Conservation (phyloP, 2,113 vertebrate species). For the Ibidorhyncha struthersii region DNA sequence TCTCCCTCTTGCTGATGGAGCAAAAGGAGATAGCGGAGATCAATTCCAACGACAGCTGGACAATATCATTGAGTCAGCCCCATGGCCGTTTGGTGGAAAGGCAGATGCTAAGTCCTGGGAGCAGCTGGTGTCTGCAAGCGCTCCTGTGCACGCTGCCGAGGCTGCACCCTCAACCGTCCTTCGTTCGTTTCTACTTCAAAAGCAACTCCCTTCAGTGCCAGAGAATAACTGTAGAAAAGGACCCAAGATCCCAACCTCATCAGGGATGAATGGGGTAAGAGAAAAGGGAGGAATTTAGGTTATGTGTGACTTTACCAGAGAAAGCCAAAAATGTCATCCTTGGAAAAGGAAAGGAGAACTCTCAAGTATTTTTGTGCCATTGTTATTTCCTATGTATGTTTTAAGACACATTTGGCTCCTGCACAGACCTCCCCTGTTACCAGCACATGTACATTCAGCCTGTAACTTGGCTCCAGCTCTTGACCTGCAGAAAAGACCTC, state of each 20-base stretch:
- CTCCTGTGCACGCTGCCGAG: fast-evolving
- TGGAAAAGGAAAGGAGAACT: background rate
- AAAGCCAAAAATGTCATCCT: background rate
- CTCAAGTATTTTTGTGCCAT: background rate
- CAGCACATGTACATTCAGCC: background rate
- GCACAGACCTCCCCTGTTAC: background rate
- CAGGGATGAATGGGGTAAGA: background rate
- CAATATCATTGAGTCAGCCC: fast-evolving
- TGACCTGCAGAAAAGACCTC: background rate
- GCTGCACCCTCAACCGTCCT: fast-evolving
- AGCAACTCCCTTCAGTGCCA: background rate
- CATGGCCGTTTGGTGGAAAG: fast-evolving
- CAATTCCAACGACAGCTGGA: fast-evolving
- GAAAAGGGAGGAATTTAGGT: background rate
- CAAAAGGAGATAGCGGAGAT: background rate
- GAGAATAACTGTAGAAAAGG: background rate
- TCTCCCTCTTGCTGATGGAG: background rate
- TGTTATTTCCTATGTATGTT: background rate
- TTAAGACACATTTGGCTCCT: background rate
- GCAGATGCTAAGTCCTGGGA: background rate
- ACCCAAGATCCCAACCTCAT: background rate
- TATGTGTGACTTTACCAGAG: background rate
- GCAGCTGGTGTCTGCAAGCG: background rate
- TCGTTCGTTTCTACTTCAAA: background rate
- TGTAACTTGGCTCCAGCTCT: background rate